These are phyloP conservation scores for Labroides dimidiatus DNA, from an alignment of 2,797 vertebrate genomes.

Conservation along the genomic window DNA sequence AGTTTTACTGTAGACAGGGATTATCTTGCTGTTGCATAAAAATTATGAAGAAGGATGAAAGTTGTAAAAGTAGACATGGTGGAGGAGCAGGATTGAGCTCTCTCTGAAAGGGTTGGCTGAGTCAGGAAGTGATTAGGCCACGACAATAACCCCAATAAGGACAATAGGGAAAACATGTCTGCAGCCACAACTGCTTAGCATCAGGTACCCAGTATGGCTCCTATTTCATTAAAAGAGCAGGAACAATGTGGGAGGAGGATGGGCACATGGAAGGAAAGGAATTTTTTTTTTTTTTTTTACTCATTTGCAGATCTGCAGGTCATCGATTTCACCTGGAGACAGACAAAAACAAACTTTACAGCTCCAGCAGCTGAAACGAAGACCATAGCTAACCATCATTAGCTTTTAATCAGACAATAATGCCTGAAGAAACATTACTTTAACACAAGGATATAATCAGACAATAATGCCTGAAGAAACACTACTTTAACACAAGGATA, in stretches of 20 bases:
- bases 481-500: too few relatives aligned
- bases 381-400: background rate
- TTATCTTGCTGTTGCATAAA: constrained; percentile 21
- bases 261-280: constrained; percentile 22
- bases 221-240: constrained; percentile 53
- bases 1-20: background rate
- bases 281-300: background rate
- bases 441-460: too few relatives aligned
- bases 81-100: constrained; percentile 41
- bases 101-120: constrained; percentile 61
- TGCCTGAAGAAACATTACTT: too few relatives aligned
- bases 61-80: constrained; percentile 47
- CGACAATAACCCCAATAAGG: constrained; percentile 78
- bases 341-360: background rate
- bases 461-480: too few relatives aligned
- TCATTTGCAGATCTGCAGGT: background rate
- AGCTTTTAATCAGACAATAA: background rate
- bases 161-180: constrained; percentile 76
- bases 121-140: constrained; percentile 79
- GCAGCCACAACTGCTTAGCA: constrained; percentile 73
- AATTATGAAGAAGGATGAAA: constrained; percentile 44
- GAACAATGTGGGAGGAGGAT: constrained; percentile 29
- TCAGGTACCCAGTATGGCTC: constrained; percentile 65
- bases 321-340: background rate
- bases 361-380: background rate